phyloP scores from a whole-genome alignment of 2,888 invertebrate species.

The Hypsopygia costalis region DNA sequence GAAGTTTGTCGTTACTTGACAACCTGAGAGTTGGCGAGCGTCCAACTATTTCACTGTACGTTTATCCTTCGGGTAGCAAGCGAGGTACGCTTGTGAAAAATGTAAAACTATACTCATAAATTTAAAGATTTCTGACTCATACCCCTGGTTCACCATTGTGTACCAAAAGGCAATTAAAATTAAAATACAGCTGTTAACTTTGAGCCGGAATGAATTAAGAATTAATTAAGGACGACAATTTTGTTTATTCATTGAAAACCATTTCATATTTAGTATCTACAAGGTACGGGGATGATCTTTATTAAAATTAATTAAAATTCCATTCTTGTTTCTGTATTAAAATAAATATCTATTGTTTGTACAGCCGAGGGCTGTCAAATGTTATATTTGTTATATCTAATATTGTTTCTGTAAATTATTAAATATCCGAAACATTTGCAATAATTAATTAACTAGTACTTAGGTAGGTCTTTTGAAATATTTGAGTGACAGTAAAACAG shows the following conservation, averaged over 20 bases:
- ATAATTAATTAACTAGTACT: no score
- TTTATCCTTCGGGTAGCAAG: conserved; percentile 7
- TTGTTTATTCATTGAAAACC: conserved; percentile 17
- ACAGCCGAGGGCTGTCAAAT: no score
- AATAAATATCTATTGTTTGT: neutral
- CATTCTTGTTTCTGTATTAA: neutral
- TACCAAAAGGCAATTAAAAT: conserved; percentile 30
- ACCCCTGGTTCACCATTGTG: conserved; percentile 24
- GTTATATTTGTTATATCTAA: no score
- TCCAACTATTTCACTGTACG: conserved; percentile 35
- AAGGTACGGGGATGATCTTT: conserved; percentile 9
- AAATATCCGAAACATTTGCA: no score
- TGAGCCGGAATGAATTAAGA: conserved; percentile 32
- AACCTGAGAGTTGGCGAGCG: conserved; percentile 46
- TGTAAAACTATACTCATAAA: neutral
- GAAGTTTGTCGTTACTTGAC: conserved; percentile 55
- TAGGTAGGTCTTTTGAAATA: no score
- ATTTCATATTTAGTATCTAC: conserved; percentile 10
- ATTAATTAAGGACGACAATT: conserved; percentile 14
- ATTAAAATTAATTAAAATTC: conserved; percentile 8
- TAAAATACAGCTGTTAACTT: conserved; percentile 30
- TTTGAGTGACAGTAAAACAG: no score
- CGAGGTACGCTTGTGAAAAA: neutral
- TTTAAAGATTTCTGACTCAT: conserved; percentile 19
- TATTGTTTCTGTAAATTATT: no score